Percentiles rank a stretch among this genome's conserved stretches.
phyloP scores from a whole-genome alignment of 35 echinoderm and acorn worm genomes.

The Amphiura filiformis region DNA sequence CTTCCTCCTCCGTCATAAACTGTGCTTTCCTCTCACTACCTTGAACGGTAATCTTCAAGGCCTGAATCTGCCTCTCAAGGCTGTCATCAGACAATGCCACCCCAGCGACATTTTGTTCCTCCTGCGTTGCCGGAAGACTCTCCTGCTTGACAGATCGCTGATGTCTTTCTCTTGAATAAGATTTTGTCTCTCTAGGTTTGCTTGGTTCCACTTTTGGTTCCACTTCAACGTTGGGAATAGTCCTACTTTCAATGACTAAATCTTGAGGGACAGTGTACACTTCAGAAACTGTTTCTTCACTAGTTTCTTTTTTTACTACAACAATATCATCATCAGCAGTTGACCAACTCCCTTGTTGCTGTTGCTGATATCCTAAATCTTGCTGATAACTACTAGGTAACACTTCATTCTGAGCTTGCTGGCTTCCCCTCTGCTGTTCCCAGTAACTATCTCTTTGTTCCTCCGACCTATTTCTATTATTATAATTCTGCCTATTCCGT shows the following conservation, averaged over 20 bases:
- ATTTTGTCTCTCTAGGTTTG: slow-evolving; percentile 9
- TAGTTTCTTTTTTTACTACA: slow-evolving; percentile 13
- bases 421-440: not conserved
- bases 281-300: not conserved
- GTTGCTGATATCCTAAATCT: not conserved
- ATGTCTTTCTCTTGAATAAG: slow-evolving; percentile 39
- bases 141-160: slow-evolving; percentile 18
- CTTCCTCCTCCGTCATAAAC: not conserved
- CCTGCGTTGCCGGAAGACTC: not conserved
- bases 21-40: slow-evolving; percentile 6
- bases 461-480: not conserved
- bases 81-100: not conserved
- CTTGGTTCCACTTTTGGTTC: not conserved
- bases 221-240: not conserved
- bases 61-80: not conserved
- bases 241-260: not conserved
- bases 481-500: not conserved
- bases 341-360: slow-evolving; percentile 9
- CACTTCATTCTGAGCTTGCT: not conserved
- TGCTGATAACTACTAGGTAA: not conserved
- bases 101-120: not conserved
- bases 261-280: not conserved
- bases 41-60: not conserved
- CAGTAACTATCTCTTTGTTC: not conserved
- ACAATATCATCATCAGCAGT: slow-evolving; percentile 12